Conservation (phyloP, 2,888 invertebrate genomes). For the Hydroisotoma schaefferi region DNA sequence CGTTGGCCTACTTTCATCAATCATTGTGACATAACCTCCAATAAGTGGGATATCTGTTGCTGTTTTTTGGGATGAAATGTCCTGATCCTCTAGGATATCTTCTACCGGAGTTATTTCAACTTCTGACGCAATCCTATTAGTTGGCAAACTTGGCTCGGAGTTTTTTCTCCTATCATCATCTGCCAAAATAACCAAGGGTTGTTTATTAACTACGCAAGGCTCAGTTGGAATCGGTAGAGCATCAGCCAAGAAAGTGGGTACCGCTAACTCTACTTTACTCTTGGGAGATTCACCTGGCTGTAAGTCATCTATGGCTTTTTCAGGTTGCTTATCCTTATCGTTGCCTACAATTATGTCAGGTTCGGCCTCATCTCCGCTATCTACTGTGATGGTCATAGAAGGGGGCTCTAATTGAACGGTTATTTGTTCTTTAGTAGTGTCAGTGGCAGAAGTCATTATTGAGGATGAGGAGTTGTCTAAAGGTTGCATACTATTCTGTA, state of each 20-base stretch:
- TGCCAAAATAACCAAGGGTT: neutral
- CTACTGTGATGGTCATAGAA: too few relatives aligned
- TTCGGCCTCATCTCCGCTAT: neutral
- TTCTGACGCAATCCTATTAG: neutral
- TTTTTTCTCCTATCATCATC: neutral
- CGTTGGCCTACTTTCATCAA: neutral
- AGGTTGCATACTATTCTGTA: too few relatives aligned
- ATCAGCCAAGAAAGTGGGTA: too few relatives aligned
- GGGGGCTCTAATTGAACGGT: too few relatives aligned
- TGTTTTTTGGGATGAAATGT: neutral
- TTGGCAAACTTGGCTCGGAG: neutral
- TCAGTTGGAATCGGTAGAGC: too few relatives aligned
- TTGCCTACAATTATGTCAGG: neutral
- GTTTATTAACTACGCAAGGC: too few relatives aligned
- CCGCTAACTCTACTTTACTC: too few relatives aligned
- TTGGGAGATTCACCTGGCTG: too few relatives aligned
- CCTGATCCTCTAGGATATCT: neutral
- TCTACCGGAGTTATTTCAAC: conserved; percentile 8
- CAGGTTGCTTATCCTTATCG: neutral
- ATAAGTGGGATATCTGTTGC: neutral
- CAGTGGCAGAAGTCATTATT: too few relatives aligned
- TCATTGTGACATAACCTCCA: conserved; percentile 7
- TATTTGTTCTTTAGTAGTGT: too few relatives aligned
- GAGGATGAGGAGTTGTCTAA: too few relatives aligned
- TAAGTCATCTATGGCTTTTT: conserved; percentile 15